phyloP scores from a whole-genome alignment of 2,888 invertebrate genomes.

The Raillietiella orientalis region DNA sequence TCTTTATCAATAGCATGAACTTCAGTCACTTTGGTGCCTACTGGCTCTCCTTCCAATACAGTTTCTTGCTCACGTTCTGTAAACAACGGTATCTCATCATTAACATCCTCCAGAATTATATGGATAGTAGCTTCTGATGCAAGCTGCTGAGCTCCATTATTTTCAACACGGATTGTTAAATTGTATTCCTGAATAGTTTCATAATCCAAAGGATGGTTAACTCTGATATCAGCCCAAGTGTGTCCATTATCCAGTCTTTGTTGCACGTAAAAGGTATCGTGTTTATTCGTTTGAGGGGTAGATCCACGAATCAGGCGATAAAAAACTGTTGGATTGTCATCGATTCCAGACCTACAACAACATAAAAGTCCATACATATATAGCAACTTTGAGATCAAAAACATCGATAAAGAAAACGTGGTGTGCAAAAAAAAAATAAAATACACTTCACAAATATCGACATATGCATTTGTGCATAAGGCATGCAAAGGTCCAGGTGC shows the following conservation, averaged over 20 bases:
- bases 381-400: not conserved
- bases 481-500: not conserved
- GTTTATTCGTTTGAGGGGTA: conserved; percentile 80
- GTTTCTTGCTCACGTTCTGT: conserved; percentile 84
- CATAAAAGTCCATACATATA: not conserved
- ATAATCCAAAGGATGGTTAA: conserved; percentile 78
- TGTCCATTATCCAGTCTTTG: conserved; percentile 68
- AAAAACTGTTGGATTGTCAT: conserved; percentile 81
- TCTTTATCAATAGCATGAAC: conserved; percentile 89
- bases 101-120: conserved; percentile 77
- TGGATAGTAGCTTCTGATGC: conserved; percentile 77
- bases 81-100: conserved; percentile 85
- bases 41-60: conserved; percentile 71
- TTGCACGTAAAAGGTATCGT: conserved; percentile 78
- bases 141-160: conserved; percentile 77
- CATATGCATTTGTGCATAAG: not conserved
- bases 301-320: conserved; percentile 83
- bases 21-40: conserved; percentile 78
- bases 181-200: conserved; percentile 85
- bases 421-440: not conserved
- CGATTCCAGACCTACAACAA: conserved; percentile 49
- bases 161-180: conserved; percentile 81
- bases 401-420: not conserved
- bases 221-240: conserved; percentile 85
- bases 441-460: not conserved